Conservation (phyloP, 2,113 vertebrate genomes). For the Thamnaconus septentrionalis region DNA sequence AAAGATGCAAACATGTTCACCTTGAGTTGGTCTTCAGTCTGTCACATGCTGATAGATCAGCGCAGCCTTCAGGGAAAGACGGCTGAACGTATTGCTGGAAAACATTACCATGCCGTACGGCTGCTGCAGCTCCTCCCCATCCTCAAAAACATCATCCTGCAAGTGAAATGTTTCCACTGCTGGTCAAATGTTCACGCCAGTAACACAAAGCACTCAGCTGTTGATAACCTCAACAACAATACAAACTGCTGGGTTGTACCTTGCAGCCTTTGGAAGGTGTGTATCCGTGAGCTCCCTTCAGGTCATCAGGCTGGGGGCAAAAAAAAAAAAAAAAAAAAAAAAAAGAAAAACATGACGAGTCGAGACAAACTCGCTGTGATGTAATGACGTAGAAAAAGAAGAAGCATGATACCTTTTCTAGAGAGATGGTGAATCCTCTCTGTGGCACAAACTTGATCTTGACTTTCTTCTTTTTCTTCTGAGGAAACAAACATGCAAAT, state of each 20-base stretch:
- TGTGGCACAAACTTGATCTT: constrained; percentile 49
- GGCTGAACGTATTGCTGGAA: constrained; percentile 15
- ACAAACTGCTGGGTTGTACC: constrained; percentile 12
- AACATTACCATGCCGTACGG: not conserved
- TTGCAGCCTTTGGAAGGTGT: constrained; percentile 26
- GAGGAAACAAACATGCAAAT: not conserved
- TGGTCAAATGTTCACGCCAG: too few species aligned
- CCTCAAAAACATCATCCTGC: constrained; percentile 26
- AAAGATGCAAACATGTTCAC: not conserved
- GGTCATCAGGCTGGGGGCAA: constrained; percentile 9
- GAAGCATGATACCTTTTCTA: constrained; percentile 28
- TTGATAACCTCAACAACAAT: too few species aligned
- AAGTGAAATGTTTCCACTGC: not conserved
- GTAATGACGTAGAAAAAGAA: not conserved
- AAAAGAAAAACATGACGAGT: not conserved
- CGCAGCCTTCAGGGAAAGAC: not conserved
- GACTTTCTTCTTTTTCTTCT: constrained; percentile 45
- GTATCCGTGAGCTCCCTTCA: constrained; percentile 31
- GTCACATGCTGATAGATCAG: too few species aligned
- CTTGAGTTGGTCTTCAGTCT: too few species aligned
- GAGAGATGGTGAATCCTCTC: constrained; percentile 39
- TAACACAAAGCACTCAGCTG: too few species aligned
- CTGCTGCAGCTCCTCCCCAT: constrained; percentile 1
- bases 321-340: too few species aligned
- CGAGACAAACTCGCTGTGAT: not conserved